phyloP scores from a whole-genome alignment of 2,888 invertebrate genomes.

The Rutpela maculata region DNA sequence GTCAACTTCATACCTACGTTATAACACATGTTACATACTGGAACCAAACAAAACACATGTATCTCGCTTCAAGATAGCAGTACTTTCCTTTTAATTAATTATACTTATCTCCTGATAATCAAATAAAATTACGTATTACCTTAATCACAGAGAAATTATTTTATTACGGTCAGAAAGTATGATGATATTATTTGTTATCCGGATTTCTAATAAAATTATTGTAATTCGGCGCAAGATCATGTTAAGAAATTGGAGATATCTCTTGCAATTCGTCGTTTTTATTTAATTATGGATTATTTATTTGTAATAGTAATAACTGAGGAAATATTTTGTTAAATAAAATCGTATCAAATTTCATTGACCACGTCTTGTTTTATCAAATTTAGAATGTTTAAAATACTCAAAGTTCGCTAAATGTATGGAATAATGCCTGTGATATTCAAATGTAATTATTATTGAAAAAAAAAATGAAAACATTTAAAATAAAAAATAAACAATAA shows the following conservation, averaged over 20 bases:
- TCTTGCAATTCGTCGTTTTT: neutral
- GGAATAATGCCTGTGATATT: no score
- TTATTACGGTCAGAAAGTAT: slow-evolving; percentile 22
- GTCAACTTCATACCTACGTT: slow-evolving; percentile 1
- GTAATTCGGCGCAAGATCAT: neutral
- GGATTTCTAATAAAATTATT: slow-evolving; percentile 22
- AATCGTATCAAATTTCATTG: no score
- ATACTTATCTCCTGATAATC: slow-evolving; percentile 24
- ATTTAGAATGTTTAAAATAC: no score
- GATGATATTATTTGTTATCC: slow-evolving; percentile 12
- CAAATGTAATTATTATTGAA: no score
- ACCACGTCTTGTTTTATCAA: no score
- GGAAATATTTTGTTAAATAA: neutral
- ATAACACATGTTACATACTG: slow-evolving; percentile 9
- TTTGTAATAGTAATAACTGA: neutral
- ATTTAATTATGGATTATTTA: neutral
- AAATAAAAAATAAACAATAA: no score
- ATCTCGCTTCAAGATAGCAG: slow-evolving; percentile 19
- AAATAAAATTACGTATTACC: slow-evolving; percentile 10
- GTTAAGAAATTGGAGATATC: neutral
- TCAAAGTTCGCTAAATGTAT: no score
- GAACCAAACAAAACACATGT: slow-evolving; percentile 5
- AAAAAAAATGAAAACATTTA: no score
- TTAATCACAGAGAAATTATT: slow-evolving; percentile 25
- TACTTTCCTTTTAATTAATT: slow-evolving; percentile 31